Base-by-base conservation (phyloP, 2,888 invertebrate species). In the Xestia ashworthii region DNA sequence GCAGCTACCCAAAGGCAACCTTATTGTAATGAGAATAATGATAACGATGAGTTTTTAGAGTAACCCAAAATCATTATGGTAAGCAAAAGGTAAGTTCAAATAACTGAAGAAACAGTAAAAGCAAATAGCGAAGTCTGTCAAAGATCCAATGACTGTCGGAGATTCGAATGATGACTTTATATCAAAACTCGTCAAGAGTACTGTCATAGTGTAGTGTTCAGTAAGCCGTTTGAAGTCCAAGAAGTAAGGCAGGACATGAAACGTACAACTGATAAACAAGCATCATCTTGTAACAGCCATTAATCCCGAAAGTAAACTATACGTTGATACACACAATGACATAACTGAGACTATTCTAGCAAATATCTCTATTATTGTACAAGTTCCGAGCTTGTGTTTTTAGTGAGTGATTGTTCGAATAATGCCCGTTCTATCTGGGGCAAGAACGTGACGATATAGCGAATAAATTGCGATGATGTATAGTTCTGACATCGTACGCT, bases 361-460 rank as follows among this genome's bases (percentile, higher is more conserved):
- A 48, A 65, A 70, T n/a, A 70, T 5, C 64, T 38, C 19, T 25
- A 11, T 50, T 77, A 78, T 58, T 65, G 38, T 55, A 69, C 53
- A 32, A 65, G 48, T 32, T 64, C 69, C 0, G 66, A 78, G 64
- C 48, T 70, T 65, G 64, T 70, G 53, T 58, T 78, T 77, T 78
- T 41, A 78, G 41, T 50, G 78, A 78, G 78, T 50, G 78, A 71
- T 67, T 62, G 79, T 78, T 53, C 60, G 67, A 67, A 65, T 71
- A 78, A 74, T 58, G 41, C 78, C 48, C 55, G 55, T 78, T 78
- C 48, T 78, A 65, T 44, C 19, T 78, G 78, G 55, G 22, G 64
- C 78, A 78, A 58, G 71, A 78, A 58, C 71, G 65, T 78, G 78
- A 50, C 79, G 48, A 80, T 78, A 78, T 44, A 50, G n/a, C 25